Percentiles rank a stretch among this genome's conserved stretches.
Evolutionary conservation across 2,113 vertebrate species (phyloP).

Genomic region (Chlorocebus sabaeus): DNA sequence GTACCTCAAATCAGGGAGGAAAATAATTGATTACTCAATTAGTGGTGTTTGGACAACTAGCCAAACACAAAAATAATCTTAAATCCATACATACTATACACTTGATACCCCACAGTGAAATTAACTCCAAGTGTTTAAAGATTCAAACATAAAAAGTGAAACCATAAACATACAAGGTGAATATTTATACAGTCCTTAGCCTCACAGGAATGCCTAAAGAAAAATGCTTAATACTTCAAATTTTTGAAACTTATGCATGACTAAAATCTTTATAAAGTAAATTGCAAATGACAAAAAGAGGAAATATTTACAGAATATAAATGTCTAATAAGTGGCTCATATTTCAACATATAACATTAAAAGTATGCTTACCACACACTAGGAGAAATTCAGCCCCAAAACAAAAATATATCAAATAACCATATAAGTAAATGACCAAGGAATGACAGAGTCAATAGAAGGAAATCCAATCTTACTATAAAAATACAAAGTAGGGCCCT

Average conservation of each 20-base stretch:
- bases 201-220: background rate
- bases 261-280: conserved; percentile 28
- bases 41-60: background rate
- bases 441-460: background rate
- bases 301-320: conserved; percentile 28
- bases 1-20: background rate
- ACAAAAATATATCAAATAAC: conserved; percentile 16
- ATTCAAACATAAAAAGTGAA: conserved; percentile 12
- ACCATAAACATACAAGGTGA: background rate
- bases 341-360: background rate
- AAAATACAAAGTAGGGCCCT: background rate
- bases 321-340: background rate
- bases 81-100: background rate
- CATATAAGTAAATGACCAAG: background rate
- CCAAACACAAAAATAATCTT: conserved; percentile 3
- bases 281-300: conserved; percentile 35
- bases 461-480: background rate
- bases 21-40: background rate
- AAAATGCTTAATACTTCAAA: conserved; percentile 33
- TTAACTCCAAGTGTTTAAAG: background rate
- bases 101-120: background rate
- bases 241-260: background rate
- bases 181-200: background rate
- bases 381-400: conserved; percentile 18
- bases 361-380: background rate